These are phyloP conservation scores for Clarias batrachus DNA, from an alignment of 2,113 vertebrate genomes.

Conservation along the genomic window DNA sequence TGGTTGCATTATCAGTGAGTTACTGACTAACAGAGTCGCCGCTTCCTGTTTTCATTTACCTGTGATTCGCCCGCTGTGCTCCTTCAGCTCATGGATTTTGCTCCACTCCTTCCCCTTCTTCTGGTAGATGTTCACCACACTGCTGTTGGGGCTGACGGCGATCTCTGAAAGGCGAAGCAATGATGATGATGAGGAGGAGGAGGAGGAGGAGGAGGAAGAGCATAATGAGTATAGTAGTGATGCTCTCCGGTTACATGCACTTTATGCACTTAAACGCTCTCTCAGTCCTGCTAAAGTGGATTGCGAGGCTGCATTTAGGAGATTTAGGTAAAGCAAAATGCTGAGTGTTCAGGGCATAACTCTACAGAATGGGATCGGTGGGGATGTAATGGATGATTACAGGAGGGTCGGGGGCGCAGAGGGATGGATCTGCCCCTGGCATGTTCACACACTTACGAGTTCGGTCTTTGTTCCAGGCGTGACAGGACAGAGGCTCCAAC, in stretches of 20 bases:
- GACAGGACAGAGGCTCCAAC: conserved; percentile 78
- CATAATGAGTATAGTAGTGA: not conserved
- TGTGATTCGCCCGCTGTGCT: conserved; percentile 79
- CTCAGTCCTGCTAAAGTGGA: conserved; percentile 14
- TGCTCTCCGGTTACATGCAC: conserved; percentile 31
- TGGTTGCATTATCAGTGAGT: conserved; percentile 10
- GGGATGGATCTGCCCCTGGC: conserved; percentile 5
- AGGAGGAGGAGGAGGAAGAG: not conserved
- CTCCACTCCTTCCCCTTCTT: conserved; percentile 73
- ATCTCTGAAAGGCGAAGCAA: conserved; percentile 64
- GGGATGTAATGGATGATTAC: conserved; percentile 53
- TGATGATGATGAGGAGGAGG: not conserved
- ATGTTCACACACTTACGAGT: conserved; percentile 68
- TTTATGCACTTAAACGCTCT: not conserved
- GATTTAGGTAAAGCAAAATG: conserved; percentile 6
- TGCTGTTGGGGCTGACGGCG: conserved; percentile 77
- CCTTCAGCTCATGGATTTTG: conserved; percentile 75
- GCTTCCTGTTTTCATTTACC: conserved; percentile 59
- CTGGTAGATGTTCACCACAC: conserved; percentile 72
- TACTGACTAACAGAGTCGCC: conserved; percentile 38
- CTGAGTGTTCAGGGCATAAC: not conserved
- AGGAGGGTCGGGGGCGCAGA: not conserved
- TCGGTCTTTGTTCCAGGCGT: conserved; percentile 80
- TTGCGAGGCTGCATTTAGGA: not conserved
- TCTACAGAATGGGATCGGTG: conserved; percentile 56